Percentiles rank a stretch among this genome's conserved stretches.
Evolutionary conservation across 2,113 vertebrate species (phyloP).

Genomic region (Pelmatolapia mariae): DNA sequence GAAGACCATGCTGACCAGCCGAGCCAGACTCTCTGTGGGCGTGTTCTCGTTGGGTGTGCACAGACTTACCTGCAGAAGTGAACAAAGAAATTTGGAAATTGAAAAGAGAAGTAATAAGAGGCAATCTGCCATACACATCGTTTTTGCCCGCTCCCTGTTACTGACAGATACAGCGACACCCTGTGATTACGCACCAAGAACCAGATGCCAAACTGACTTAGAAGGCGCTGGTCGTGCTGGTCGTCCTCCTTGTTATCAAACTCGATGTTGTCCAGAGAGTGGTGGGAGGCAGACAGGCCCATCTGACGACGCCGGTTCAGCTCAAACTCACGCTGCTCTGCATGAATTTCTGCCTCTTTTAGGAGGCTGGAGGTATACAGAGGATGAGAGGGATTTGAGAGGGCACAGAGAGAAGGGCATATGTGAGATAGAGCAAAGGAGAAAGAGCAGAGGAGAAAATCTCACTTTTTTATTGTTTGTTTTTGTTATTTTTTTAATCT

Average conservation of each 20-base stretch:
- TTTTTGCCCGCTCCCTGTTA: constrained; percentile 6
- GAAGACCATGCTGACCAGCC: constrained; percentile 98
- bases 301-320: constrained; percentile 91
- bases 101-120: background rate
- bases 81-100: background rate
- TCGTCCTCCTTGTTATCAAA: constrained; percentile 99
- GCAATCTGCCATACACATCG: background rate
- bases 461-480: background rate
- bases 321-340: constrained; percentile 92
- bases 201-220: constrained; percentile 99
- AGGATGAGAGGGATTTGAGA: background rate
- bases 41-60: constrained; percentile 98
- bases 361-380: constrained; percentile 75
- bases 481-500: background rate
- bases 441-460: background rate
- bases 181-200: constrained; percentile 83
- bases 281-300: constrained; percentile 94
- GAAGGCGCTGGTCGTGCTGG: constrained; percentile 93
- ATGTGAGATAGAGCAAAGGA: background rate
- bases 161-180: constrained; percentile 1
- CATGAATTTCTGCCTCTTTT: constrained; percentile 97
- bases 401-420: background rate
- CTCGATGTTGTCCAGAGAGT: constrained; percentile 94
- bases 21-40: constrained; percentile 92
- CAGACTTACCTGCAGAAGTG: constrained; percentile 85